Base-by-base conservation (phyloP, 2,797 vertebrate genomes). In the Philypnodon macrostomus region DNA sequence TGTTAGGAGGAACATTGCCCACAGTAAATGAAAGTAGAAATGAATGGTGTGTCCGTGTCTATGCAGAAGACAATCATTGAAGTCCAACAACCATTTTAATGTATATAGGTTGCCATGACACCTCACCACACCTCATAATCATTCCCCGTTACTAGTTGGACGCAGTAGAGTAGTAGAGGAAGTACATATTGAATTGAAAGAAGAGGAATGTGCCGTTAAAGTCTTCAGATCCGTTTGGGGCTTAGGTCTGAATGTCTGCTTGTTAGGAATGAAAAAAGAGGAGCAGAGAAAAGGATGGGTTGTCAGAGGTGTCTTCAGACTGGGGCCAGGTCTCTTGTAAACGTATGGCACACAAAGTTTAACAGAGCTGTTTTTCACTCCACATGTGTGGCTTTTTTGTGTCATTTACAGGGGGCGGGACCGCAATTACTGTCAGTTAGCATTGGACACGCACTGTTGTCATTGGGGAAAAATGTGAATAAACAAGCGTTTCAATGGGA, bases 201-300 rank as follows among this genome's bases (percentile, higher is more conserved):
- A 19, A 37, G 34, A 70, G 53, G 75, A 71, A 78, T 73, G 64
- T 56, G 52, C 66, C 23, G 8, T 68, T 66, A 56, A 63, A 63
- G 60, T 64, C 56, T 63, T 64, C 39, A 50, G 41, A 63, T 67
- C 52, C 35, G 36, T 53, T 58, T 40, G 30, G n/a, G 39, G 50
- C 15, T 75, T 71, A 58, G 33, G 33, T 72, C 48, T 76, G 40
- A 56, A 62, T 41, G 53, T 58, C 53, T 60, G 45, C 36, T 46
- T 60, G 56, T 70, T 40, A 53, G 35, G 35, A 47, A 5, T 44
- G 15, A 54, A 27, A 26, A 31, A 27, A 29, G 16, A 17, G 23
- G n/a, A 5, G 7, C 3, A 6, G 10, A 1, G 34, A 35, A 54
- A 40, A 52, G 33, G 46, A 68, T 54, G 58, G 62, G 52, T 58